Conservation (phyloP, 2,888 invertebrate genomes). For the Ornithoptera priamus region DNA sequence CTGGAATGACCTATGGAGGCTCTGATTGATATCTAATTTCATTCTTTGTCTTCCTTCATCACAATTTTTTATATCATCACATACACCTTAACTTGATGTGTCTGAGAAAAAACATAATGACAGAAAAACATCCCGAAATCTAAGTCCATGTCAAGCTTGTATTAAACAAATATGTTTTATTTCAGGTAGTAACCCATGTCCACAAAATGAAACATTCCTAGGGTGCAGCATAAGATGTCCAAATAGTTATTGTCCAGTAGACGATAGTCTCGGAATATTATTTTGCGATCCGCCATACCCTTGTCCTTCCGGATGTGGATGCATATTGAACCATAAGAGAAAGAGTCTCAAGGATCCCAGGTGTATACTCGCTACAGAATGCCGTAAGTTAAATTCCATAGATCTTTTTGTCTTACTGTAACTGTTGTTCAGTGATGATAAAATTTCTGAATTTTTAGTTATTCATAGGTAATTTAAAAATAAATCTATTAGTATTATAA, state of each 20-base stretch:
- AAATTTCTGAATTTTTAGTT: too few relatives aligned
- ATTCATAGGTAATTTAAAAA: too few relatives aligned
- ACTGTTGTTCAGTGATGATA: too few relatives aligned
- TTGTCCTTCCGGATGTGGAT: slow-evolving; percentile 51
- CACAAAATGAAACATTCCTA: slow-evolving; percentile 46
- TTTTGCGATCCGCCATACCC: slow-evolving; percentile 43
- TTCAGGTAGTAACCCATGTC: slow-evolving; percentile 47
- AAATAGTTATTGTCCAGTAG: slow-evolving; percentile 43
- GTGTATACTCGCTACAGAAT: slow-evolving; percentile 48
- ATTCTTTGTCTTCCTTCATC: too few relatives aligned
- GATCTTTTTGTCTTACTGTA: too few relatives aligned
- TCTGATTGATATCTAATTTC: too few relatives aligned
- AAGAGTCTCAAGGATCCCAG: slow-evolving; percentile 38
- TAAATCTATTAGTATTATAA: too few relatives aligned
- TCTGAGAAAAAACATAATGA: too few relatives aligned
- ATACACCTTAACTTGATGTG: too few relatives aligned
- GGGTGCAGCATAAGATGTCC: slow-evolving; percentile 44
- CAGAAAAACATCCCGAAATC: neutral
- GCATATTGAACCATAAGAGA: slow-evolving; percentile 42
- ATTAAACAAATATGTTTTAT: slow-evolving; percentile 4
- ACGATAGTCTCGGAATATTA: slow-evolving; percentile 39
- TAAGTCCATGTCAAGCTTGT: neutral
- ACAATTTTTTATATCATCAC: too few relatives aligned
- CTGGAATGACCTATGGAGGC: too few relatives aligned
- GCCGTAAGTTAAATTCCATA: slow-evolving; percentile 41